phyloP scores from a whole-genome alignment of 2,888 invertebrate species.

The Orthonevra nobilis region DNA sequence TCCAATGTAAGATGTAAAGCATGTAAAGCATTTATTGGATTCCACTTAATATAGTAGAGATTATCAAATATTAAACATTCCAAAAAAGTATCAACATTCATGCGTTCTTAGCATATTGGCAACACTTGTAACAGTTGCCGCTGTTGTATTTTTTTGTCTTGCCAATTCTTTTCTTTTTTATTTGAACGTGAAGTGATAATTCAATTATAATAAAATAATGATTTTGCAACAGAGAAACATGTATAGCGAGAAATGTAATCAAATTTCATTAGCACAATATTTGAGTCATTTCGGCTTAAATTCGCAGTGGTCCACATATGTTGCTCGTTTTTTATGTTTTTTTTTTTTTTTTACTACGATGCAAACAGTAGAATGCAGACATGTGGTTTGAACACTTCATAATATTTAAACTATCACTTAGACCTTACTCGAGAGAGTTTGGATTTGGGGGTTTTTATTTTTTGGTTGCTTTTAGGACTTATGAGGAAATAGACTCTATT shows the following conservation, averaged over 20 bases:
- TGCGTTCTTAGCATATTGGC: too few relatives aligned
- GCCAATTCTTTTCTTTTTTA: too few relatives aligned
- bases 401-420: slow-evolving; percentile 53
- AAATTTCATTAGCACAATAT: slow-evolving; percentile 42
- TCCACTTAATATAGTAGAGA: too few relatives aligned
- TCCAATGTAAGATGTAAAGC: too few relatives aligned
- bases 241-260: background rate
- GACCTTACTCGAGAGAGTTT: slow-evolving; percentile 10
- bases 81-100: too few relatives aligned
- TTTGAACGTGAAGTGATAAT: slow-evolving; percentile 38
- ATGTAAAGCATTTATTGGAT: too few relatives aligned
- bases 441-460: slow-evolving; percentile 9
- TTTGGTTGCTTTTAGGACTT: too few relatives aligned
- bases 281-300: slow-evolving; percentile 33
- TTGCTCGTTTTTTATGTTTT: background rate
- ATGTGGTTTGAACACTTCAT: slow-evolving; percentile 27
- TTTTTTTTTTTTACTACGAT: slow-evolving; percentile 19
- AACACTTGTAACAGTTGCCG: too few relatives aligned
- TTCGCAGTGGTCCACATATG: slow-evolving; percentile 4
- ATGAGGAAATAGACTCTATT: too few relatives aligned
- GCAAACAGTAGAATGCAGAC: slow-evolving; percentile 12
- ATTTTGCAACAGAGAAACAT: slow-evolving; percentile 26
- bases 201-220: slow-evolving; percentile 24
- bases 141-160: too few relatives aligned
- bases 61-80: too few relatives aligned